Evolutionary conservation across 2,888 invertebrate species (phyloP), one percentile per base, ranked within the genome.

Genomic region (Drosophila leonis): DNA sequence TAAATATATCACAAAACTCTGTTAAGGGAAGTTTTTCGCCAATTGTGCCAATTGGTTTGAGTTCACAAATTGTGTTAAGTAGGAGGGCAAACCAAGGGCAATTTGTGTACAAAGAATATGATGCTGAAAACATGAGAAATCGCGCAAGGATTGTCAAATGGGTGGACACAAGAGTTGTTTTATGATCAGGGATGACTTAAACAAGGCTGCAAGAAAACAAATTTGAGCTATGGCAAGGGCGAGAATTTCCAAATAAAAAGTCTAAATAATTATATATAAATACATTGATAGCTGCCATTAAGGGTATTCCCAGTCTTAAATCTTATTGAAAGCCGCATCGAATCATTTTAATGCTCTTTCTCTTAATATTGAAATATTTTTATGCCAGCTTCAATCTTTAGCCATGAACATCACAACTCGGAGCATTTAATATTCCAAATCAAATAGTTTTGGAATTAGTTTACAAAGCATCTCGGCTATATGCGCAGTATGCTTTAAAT

Each of bases 1-100:
- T 85, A 83, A 88, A 88, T 80, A 86, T 72, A 56, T 59, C 72
- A 73, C 15, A 67, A 51, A 42, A 65, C 52, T 51, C 33, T 15
- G 33, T 51, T 52, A 52, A 57, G 65, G 75, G 63, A 55, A 62
- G 63, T 62, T 70, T 70, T 72, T 44, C 39, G 56, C 65, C 65
- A 62, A 55, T 48, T 59, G 57, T 55, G 48, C 41, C 63, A 78
- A 75, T 66, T 62, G 61, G 24, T 35, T 33, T 15, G 41, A 51
- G 33, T 18, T 63, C 59, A 61, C 37, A 61, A 78, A 46, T 48
- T 75, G 80, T 48, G 72, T 3, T 78, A 73, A 67, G 54, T 39
- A 55, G 78, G 70, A 69, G 78, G 75, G 68, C 61, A 66, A 62
- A 57, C 20, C 39, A 20, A 20, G 56, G 62, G 64, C 73, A 74